These are phyloP conservation scores for Distichodus sexfasciatus DNA, from an alignment of 2,797 vertebrate species.

Conservation along the genomic window DNA sequence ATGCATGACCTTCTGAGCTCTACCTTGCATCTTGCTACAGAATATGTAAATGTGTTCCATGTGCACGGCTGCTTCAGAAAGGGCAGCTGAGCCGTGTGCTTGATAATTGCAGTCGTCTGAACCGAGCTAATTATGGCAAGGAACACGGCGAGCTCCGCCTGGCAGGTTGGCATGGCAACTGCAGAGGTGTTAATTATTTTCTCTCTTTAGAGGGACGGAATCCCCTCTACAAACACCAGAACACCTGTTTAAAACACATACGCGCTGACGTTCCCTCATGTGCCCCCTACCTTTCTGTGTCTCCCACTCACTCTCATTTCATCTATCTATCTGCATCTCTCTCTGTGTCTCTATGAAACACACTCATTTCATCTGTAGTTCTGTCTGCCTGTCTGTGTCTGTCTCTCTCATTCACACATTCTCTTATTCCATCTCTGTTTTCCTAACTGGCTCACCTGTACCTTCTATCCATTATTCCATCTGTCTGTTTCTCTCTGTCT, in stretches of 20 bases:
- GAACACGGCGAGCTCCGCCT: slow-evolving; percentile 72
- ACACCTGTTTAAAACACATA: slow-evolving; percentile 59
- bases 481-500: background rate
- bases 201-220: slow-evolving; percentile 65
- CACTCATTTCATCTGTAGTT: too few species aligned
- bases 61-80: slow-evolving; percentile 9
- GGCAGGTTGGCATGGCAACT: slow-evolving; percentile 78
- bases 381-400: too few species aligned
- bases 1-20: slow-evolving; percentile 5
- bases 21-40: slow-evolving; percentile 2
- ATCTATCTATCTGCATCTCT: too few species aligned
- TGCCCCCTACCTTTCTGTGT: background rate
- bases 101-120: slow-evolving; percentile 78
- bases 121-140: slow-evolving; percentile 76
- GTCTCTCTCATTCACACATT: background rate
- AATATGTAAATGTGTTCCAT: slow-evolving; percentile 53
- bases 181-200: slow-evolving; percentile 68
- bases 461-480: background rate
- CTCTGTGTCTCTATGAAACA: too few species aligned
- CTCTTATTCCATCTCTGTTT: background rate
- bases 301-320: background rate
- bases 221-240: slow-evolving; percentile 59
- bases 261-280: background rate
- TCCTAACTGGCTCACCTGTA: background rate
- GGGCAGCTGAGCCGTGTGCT: slow-evolving; percentile 46